Base-by-base conservation (phyloP, 2,797 vertebrate species). In the Phaenicophaeus curvirostris region DNA sequence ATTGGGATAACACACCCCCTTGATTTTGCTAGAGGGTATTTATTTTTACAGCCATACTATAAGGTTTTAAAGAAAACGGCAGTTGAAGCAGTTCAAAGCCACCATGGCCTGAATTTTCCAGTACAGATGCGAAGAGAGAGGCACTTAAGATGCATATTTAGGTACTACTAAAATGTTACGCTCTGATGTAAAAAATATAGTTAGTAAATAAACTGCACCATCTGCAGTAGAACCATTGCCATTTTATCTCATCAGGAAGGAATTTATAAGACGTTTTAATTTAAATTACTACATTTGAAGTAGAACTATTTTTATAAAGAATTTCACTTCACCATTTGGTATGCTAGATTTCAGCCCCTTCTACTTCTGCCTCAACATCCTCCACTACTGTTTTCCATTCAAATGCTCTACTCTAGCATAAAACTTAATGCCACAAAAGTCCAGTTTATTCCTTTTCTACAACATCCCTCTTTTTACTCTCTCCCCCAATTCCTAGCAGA, bases 131-230 rank as follows among this genome's bases (percentile, higher is more conserved):
- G 61, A 79, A 83, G n/a, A 73, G 61, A 91, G 75, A 96, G 57
- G 78, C 65, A 91, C 63, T 94, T 77, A 88, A 67, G 71, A 91
- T 63, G 79, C 71, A 58, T 63, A 90, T 87, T 92, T 78, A 94
- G 80, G 83, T 90, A 93, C 68, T 93, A 93, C 84, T 94, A 93
- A 93, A 94, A 96, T 58, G 67, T 80, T 95, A 93, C 85, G 85
- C 61, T 91, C 11, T 80, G 83, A 94, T 0, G 3, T 89, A 94
- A 94, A 83, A 89, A 88, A 85, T 25, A n/a, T 25, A 84, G 63
- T 73, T 85, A 91, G 93, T 88, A 95, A 94, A 96, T 91, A 95
- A 94, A 95, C 91, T 19, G 41, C 63, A 80, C 87, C 87, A 94
- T 93, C 93, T 91, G 85, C 65, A 83, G 74, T 72, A 83, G 57